Evolutionary conservation across 53 echinoderm and acorn worm species (phyloP).

Genomic region (Crossaster papposus): DNA sequence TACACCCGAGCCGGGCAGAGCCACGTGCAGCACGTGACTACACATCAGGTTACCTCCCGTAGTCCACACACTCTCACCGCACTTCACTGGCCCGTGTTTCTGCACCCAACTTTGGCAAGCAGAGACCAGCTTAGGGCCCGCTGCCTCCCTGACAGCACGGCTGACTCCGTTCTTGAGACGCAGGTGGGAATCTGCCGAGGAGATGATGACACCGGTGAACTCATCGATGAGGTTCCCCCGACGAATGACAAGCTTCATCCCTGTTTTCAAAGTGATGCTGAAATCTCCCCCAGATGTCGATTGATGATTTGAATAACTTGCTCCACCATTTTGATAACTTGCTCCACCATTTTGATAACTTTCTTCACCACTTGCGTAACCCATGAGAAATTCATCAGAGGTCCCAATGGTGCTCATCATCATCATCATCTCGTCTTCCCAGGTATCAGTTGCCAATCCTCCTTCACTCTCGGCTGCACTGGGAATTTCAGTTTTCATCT

Average conservation of each 20-base stretch:
- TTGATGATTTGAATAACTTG: neutral
- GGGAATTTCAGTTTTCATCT: neutral
- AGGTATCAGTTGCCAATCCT: neutral
- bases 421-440: neutral
- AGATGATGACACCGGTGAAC: slow-evolving; percentile 54
- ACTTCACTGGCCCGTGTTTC: slow-evolving; percentile 34
- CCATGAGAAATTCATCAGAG: neutral
- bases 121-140: slow-evolving; percentile 38
- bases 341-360: neutral
- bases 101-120: slow-evolving; percentile 43
- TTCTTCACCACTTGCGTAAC: neutral
- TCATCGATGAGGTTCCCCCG: slow-evolving; percentile 58
- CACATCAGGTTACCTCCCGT: slow-evolving; percentile 58
- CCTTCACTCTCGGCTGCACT: neutral
- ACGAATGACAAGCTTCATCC: slow-evolving; percentile 36
- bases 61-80: slow-evolving; percentile 54
- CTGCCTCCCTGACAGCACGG: slow-evolving; percentile 37
- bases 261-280: slow-evolving; percentile 18
- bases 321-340: neutral
- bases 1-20: neutral
- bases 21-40: slow-evolving; percentile 62
- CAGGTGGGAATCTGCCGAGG: slow-evolving; percentile 46
- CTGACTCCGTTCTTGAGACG: neutral
- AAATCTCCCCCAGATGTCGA: neutral
- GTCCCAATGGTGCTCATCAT: neutral